Percentiles rank a stretch among this genome's conserved stretches.
Evolutionary conservation across 2,797 vertebrate genomes (phyloP).

Genomic region (Eupleurogrammus muticus): DNA sequence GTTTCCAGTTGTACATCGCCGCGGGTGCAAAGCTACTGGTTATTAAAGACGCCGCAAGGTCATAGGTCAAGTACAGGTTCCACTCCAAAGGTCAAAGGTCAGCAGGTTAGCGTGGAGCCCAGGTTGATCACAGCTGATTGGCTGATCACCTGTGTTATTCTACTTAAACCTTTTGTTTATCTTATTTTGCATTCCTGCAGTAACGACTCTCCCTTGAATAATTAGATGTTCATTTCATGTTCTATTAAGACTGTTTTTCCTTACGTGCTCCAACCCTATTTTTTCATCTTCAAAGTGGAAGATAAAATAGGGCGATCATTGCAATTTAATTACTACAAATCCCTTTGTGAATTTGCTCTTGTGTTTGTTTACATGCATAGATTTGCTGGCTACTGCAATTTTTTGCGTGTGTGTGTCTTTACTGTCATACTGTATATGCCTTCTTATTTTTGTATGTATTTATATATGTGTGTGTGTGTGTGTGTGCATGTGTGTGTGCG

Average conservation of each 20-base stretch:
- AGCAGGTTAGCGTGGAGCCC: slow-evolving; percentile 41
- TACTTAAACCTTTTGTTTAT: slow-evolving; percentile 56
- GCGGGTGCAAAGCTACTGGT: slow-evolving; percentile 4
- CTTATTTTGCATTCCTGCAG: slow-evolving; percentile 48
- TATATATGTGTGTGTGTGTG: slow-evolving; percentile 15
- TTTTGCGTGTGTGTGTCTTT: slow-evolving; percentile 55
- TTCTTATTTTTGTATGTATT: slow-evolving; percentile 54
- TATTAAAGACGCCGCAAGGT: slow-evolving; percentile 53
- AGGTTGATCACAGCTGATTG: slow-evolving; percentile 33
- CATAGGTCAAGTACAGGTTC: slow-evolving; percentile 64
- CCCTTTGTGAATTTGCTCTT: slow-evolving; percentile 81
- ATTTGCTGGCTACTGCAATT: slow-evolving; percentile 75
- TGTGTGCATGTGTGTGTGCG: slow-evolving; percentile 27
- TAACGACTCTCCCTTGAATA: slow-evolving; percentile 73
- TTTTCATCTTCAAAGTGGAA: slow-evolving; percentile 82
- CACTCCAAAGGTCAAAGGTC: slow-evolving; percentile 58
- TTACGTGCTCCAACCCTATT: slow-evolving; percentile 53
- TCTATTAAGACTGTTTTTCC: slow-evolving; percentile 77
- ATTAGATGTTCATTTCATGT: slow-evolving; percentile 79
- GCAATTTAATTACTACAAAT: slow-evolving; percentile 85
- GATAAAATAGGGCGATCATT: slow-evolving; percentile 82
- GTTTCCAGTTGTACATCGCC: slow-evolving; percentile 27
- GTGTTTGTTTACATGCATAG: slow-evolving; percentile 79
- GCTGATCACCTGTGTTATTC: slow-evolving; percentile 35
- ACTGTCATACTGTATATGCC: slow-evolving; percentile 36